These are phyloP conservation scores for Tichodroma muraria DNA, from an alignment of 2,113 vertebrate species.

Conservation along the genomic window DNA sequence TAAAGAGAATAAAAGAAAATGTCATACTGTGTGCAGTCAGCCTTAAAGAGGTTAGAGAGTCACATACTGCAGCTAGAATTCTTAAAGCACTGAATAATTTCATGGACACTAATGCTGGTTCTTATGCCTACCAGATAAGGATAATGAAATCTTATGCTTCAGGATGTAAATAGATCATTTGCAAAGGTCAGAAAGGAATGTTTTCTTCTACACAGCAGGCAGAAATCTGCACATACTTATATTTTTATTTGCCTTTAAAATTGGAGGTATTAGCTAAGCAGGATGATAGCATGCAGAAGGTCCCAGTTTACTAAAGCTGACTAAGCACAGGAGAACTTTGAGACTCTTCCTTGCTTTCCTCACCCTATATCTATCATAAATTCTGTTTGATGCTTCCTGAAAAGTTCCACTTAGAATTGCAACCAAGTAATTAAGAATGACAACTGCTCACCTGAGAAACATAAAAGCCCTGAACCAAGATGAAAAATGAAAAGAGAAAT, in stretches of 20 bases:
- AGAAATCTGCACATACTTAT: background rate
- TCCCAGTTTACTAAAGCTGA: background rate
- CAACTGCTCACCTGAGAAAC: background rate
- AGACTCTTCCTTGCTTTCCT: background rate
- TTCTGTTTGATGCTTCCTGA: background rate
- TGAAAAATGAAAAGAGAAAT: background rate
- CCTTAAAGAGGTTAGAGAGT: conserved; percentile 1
- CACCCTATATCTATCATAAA: background rate
- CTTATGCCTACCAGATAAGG: background rate
- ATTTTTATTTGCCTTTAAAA: background rate
- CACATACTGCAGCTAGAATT: background rate
- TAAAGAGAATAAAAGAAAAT: conserved; percentile 42
- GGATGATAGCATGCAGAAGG: background rate
- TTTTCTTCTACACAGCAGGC: background rate
- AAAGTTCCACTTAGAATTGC: background rate
- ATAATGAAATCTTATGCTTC: background rate
- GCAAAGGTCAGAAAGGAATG: conserved; percentile 8
- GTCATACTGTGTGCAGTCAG: conserved; percentile 6
- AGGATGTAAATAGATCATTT: background rate
- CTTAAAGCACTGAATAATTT: conserved; percentile 15
- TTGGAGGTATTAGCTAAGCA: background rate
- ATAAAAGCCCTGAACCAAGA: background rate
- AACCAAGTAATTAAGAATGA: conserved; percentile 10
- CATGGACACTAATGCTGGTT: background rate
- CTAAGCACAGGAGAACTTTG: background rate